Evolutionary conservation across 2,113 vertebrate species (phyloP), one percentile per base, ranked within the genome.

Genomic region (Amphilophus citrinellus): DNA sequence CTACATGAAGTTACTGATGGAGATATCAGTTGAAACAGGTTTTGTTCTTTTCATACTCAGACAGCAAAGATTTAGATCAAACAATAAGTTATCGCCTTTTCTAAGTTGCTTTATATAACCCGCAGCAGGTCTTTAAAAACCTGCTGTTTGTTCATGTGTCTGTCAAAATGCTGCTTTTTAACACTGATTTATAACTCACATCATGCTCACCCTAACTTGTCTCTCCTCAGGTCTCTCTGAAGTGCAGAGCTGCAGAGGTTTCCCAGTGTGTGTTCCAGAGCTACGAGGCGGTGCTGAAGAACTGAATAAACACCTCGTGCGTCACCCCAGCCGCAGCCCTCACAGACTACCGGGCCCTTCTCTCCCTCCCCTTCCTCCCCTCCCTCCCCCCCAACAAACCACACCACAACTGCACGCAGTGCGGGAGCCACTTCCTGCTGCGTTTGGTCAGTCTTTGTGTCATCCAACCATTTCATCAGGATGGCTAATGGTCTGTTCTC

Each of bases 201-300:
- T 20, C 39, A 56, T 73, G 68, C 32, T 35, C 76, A 15, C 50
- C 18, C 37, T 61, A 62, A 85, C 44, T 59, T 91, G 71, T 94
- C 44, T 71, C 83, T 37, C 61, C 11, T 1, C 95, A 99, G 98
- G 88, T 99, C 24, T 98, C 97, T 56, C 92, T 99, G 92, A 99
- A 98, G 93, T 98, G 98, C 92, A 96, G 98, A 89, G 98, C 98
- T 0, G 96, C 97, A 0, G 98, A 99, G 88, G 98, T 99, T 59
- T 96, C 96, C 81, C 98, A 97, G 93, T 97, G 96, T 8, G 84
- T 99, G 79, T 97, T 95, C 96, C 98, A 98, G 94, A 97, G 97
- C 93, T 98, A 98, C 0, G 98, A 99, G 92, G 94, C 96, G 6
- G 96, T 98, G 90, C 96, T 99, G 95, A 98, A 97, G 96, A 99